Evolutionary conservation across 2,797 vertebrate species (phyloP), one percentile per base, ranked within the genome.

Genomic region (Sardinella longiceps): DNA sequence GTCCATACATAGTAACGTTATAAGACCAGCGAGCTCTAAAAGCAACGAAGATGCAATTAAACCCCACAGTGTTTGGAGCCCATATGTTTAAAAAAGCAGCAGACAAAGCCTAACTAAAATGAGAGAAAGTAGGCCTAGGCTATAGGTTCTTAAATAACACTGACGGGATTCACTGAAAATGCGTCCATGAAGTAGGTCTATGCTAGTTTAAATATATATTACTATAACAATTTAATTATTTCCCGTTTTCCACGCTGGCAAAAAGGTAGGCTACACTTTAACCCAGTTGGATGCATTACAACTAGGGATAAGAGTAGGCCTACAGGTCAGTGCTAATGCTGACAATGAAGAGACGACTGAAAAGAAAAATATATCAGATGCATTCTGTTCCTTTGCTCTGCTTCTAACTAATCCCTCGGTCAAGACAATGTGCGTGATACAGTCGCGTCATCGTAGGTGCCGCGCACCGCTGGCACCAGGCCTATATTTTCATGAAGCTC

Each of bases 401-500:
- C 80, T 58, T 82, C 63, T n/a, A 80, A 45, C 30, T 45, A 80
- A 80, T n/a, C 48, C 56, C 81, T 85, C 81, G 23, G n/a, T 25
- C n/a, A 10, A 82, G 39, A 43, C 70, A 81, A 28, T 74, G 82
- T 46, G 80, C 25, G 14, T 80, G 84, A 80, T 81, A 85, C 82
- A 86, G 66, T 43, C 46, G 60, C 39, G 60, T 84, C 77, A 85
- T 70, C 81, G 46, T 50, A 70, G 45, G 63, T 51, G 28, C 80
- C 30, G 66, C 70, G 70, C 70, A 43, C 70, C 70, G 23, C 18
- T 77, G 70, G 70, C 70, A 77, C 15, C 70, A 43, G 70, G 70
- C 70, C 70, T 77, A 77, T 37, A 37, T 43, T 92, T 93, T 90
- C 86, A 88, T 90, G 93, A 89, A 90, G 91, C 90, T 91, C 86